These are phyloP conservation scores for Brachionus manjavacas DNA, from an alignment of 1,140 invertebrate species.

Conservation along the genomic window DNA sequence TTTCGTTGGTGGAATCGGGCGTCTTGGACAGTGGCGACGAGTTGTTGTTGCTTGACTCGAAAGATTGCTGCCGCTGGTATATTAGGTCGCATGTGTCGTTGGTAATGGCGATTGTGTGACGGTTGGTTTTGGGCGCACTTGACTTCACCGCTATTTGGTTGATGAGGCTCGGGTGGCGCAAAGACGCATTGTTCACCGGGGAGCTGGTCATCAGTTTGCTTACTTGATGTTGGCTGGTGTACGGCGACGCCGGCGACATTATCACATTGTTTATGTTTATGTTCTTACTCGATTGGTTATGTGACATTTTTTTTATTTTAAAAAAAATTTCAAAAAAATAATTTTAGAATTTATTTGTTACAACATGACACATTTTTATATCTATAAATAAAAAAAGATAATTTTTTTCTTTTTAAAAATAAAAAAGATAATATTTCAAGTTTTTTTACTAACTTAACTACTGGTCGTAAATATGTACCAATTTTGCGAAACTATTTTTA, in stretches of 20 bases:
- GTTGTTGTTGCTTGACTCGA: constrained; percentile 23
- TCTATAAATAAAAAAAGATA: background rate
- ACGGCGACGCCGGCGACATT: background rate
- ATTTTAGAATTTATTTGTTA: background rate
- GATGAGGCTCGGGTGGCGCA: background rate
- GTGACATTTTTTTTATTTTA: constrained; percentile 8
- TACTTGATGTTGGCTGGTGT: constrained; percentile 1
- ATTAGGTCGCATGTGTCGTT: background rate
- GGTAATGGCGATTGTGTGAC: background rate
- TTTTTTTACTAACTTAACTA: background rate
- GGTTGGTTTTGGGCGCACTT: background rate
- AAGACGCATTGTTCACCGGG: background rate
- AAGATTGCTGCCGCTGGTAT: background rate
- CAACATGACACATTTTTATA: constrained; percentile 18
- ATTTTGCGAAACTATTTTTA: background rate
- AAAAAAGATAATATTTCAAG: background rate
- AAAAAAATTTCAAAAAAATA: background rate
- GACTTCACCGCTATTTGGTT: background rate
- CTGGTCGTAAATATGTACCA: background rate
- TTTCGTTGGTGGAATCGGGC: constrained; percentile 20
- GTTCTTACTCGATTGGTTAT: background rate
- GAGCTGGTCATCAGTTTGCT: background rate
- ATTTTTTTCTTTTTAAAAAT: background rate
- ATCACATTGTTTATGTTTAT: constrained; percentile 22
- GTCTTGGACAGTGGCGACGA: constrained; percentile 36